A percentile compares a stretch with the other conserved stretches of the same genome.
phyloP scores from a whole-genome alignment of 1,140 invertebrate genomes.

The Scaptodrosophila lebanonensis region DNA sequence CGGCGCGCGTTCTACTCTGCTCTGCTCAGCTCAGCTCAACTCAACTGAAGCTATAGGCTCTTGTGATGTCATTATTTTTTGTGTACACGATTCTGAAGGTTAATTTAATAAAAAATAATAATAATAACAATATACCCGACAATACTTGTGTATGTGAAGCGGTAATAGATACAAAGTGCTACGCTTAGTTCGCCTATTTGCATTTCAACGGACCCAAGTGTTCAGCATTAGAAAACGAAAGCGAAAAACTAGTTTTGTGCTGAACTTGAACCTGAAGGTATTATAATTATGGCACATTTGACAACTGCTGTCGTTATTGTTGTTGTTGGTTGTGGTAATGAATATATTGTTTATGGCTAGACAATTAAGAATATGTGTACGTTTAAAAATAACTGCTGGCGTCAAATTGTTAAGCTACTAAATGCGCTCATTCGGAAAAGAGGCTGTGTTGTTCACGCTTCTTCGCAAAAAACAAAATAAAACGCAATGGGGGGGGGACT shows the following conservation, averaged over 20 bases:
- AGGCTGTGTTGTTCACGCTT: too few species aligned
- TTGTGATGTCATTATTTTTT: slow-evolving; percentile 57
- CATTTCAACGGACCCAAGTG: slow-evolving; percentile 6
- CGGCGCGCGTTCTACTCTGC: slow-evolving; percentile 29
- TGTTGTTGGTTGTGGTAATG: slow-evolving; percentile 2
- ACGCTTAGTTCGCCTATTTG: slow-evolving; percentile 24
- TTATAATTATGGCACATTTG: slow-evolving; percentile 6
- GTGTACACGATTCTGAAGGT: slow-evolving; percentile 45
- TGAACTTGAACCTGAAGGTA: slow-evolving; percentile 53
- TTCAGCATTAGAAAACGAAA: slow-evolving; percentile 56
- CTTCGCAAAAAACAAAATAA: slow-evolving; percentile 29
- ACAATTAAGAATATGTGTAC: slow-evolving; percentile 23
- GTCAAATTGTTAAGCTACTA: too few species aligned
- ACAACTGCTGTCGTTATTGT: background rate
- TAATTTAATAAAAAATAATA: slow-evolving; percentile 54
- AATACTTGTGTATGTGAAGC: slow-evolving; percentile 26
- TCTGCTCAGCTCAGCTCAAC: background rate
- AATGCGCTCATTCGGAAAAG: too few species aligned
- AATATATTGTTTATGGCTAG: slow-evolving; percentile 12
- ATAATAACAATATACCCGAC: slow-evolving; percentile 4
- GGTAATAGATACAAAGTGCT: slow-evolving; percentile 27
- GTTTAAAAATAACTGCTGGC: slow-evolving; percentile 40
- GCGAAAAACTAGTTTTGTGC: slow-evolving; percentile 38
- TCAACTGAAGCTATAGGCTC: background rate
- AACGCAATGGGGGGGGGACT: slow-evolving; percentile 1